A percentile compares a stretch with the other conserved stretches of the same genome.
phyloP scores from a whole-genome alignment of 2,797 vertebrate genomes.

The Halcyon chelicuti region DNA sequence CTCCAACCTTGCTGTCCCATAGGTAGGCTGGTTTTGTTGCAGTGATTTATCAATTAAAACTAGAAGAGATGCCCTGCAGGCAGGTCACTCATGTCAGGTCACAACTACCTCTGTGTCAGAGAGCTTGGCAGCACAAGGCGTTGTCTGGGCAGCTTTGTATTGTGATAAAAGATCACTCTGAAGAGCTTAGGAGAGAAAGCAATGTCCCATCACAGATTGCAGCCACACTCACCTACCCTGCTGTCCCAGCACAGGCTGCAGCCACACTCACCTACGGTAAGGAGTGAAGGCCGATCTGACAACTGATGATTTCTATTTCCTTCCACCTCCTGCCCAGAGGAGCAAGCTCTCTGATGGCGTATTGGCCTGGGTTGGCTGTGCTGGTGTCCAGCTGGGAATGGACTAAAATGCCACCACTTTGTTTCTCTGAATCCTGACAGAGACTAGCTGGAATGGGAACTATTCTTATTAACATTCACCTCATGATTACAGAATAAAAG shows the following conservation, averaged over 20 bases:
- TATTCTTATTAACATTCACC: background rate
- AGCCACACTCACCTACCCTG: background rate
- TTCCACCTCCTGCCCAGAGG: background rate
- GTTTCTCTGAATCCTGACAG: background rate
- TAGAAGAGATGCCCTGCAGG: background rate
- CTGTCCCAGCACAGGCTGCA: no score
- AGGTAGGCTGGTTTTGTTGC: background rate
- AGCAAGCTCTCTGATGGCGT: background rate
- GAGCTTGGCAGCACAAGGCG: background rate
- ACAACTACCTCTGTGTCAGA: background rate
- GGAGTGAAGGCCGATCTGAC: background rate
- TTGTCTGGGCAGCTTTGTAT: background rate
- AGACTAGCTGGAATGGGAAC: background rate
- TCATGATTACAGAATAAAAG: background rate
- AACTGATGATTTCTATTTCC: background rate
- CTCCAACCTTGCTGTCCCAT: background rate
- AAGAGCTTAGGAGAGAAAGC: background rate
- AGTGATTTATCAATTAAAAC: background rate
- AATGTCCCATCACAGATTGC: background rate
- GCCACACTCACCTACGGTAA: background rate
- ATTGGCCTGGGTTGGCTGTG: background rate
- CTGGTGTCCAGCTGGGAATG: background rate
- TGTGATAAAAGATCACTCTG: background rate
- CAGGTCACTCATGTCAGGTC: background rate
- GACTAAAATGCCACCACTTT: background rate